Evolutionary conservation across 2,888 invertebrate genomes (phyloP).

Genomic region (Cephus spinipes): DNA sequence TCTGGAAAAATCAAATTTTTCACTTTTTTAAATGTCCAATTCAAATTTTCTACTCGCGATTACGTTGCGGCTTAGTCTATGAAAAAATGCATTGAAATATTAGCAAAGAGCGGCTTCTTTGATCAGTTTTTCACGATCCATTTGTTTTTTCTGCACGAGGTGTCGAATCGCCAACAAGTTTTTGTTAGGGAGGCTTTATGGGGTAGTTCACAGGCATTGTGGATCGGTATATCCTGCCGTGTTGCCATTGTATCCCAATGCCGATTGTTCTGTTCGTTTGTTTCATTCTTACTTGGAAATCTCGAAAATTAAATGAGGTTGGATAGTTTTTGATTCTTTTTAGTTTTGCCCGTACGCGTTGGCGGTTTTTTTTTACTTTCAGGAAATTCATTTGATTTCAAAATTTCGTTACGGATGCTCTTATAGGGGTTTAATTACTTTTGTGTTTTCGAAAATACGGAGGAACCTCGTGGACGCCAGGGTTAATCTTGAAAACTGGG

Average conservation of each 20-base stretch:
- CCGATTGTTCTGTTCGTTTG: neutral
- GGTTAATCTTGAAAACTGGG: conserved; percentile 47
- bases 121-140: neutral
- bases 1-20: neutral
- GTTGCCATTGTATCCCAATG: neutral
- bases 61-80: neutral
- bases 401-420: neutral
- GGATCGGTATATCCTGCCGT: neutral
- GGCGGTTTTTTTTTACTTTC: neutral
- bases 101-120: neutral
- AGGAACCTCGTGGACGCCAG: conserved; percentile 17
- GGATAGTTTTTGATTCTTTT: neutral
- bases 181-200: neutral
- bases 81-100: neutral
- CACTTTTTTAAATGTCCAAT: neutral
- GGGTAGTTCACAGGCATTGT: neutral
- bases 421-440: conserved; percentile 13
- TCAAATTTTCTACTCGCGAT: neutral
- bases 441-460: conserved; percentile 8
- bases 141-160: neutral
- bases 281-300: neutral
- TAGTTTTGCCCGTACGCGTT: neutral
- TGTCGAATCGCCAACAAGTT: neutral
- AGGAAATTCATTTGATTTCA: neutral
- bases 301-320: neutral